Conservation (phyloP, 2,888 invertebrate species). For the Scaptomyza tumidula region DNA sequence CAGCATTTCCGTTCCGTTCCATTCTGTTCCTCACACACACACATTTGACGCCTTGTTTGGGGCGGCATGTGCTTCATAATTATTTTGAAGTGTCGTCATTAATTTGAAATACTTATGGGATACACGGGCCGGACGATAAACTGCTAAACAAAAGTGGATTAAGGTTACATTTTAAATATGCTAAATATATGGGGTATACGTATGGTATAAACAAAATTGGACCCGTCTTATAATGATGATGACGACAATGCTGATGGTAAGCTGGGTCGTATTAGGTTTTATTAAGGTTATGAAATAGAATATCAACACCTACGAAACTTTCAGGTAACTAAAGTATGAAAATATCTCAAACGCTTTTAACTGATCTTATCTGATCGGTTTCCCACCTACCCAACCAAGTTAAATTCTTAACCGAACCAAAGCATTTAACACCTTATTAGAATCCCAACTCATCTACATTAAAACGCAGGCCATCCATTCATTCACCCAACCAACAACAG, state of each 20-base stretch:
- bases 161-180: conserved; percentile 72
- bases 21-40: not conserved
- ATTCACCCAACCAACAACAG: conserved; percentile 15
- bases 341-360: no score
- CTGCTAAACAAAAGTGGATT: conserved; percentile 67
- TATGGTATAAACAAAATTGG: conserved; percentile 24
- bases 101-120: conserved; percentile 78
- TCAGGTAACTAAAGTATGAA: no score
- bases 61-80: conserved; percentile 75
- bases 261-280: not conserved
- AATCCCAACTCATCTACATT: conserved; percentile 45
- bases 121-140: conserved; percentile 63
- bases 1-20: conserved; percentile 2
- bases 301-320: no score
- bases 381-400: conserved; percentile 2
- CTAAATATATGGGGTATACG: conserved; percentile 54
- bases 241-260: conserved; percentile 8
- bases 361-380: not conserved
- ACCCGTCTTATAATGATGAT: not conserved
- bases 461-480: conserved; percentile 19
- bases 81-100: conserved; percentile 79
- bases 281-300: not conserved
- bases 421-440: conserved; percentile 70
- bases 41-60: conserved; percentile 9
- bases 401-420: conserved; percentile 17